These are phyloP conservation scores for Orchestia grillus DNA, from an alignment of 1,140 invertebrate genomes.

Conservation along the genomic window DNA sequence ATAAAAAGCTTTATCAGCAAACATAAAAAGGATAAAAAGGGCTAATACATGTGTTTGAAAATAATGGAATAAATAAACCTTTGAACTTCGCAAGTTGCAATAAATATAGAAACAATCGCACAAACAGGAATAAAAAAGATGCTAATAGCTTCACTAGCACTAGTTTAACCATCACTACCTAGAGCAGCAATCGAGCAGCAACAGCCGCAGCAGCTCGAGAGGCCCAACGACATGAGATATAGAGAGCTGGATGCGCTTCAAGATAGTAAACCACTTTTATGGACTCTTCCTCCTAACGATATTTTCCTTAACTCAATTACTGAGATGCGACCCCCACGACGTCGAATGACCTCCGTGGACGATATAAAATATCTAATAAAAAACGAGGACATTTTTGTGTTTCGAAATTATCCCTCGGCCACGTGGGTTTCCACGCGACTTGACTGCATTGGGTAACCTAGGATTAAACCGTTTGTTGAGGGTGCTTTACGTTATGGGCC, in stretches of 20 bases:
- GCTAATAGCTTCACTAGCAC: not conserved
- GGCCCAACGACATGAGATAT: not conserved
- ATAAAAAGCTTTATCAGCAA: not conserved
- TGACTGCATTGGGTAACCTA: not conserved
- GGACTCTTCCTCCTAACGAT: not conserved
- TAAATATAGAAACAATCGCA: not conserved
- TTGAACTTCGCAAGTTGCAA: not conserved
- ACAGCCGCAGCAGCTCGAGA: not conserved
- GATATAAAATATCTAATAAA: not conserved
- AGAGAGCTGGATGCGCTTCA: not conserved
- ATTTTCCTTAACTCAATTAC: not conserved
- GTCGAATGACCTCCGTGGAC: not conserved
- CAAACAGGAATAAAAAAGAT: not conserved
- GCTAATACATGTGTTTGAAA: not conserved
- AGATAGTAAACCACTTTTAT: not conserved
- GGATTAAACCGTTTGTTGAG: too few relatives aligned
- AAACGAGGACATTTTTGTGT: not conserved
- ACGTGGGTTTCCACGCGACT: not conserved
- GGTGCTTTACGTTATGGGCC: not conserved
- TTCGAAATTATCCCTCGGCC: not conserved
- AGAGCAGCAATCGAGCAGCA: not conserved
- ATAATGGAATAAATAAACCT: too few relatives aligned
- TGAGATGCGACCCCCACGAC: not conserved
- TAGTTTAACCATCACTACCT: not conserved
- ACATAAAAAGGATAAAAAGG: not conserved